Evolutionary conservation across 2,888 invertebrate species (phyloP).

Genomic region (Rotaria sp.): DNA sequence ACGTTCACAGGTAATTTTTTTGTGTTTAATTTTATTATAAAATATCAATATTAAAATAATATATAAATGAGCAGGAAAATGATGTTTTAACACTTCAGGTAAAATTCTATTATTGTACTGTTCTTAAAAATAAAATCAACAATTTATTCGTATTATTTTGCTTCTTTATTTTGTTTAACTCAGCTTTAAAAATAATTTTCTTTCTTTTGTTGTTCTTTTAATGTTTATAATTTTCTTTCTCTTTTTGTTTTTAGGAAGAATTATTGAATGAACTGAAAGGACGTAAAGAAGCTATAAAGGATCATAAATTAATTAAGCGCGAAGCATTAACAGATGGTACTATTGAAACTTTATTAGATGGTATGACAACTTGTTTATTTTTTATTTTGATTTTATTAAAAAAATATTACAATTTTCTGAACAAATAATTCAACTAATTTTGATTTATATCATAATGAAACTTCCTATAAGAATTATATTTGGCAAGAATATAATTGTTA

Average conservation of each 20-base stretch:
- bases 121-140: neutral
- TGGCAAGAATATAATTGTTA: no score
- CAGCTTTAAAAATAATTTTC: neutral
- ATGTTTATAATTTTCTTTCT: neutral
- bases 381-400: no score
- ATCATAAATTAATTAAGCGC: conserved; percentile 24
- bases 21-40: neutral
- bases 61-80: neutral
- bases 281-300: conserved; percentile 19
- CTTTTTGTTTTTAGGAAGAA: neutral
- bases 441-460: no score
- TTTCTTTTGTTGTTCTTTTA: no score
- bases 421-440: no score
- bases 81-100: neutral
- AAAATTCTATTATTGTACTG: neutral
- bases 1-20: neutral
- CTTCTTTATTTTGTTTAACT: neutral
- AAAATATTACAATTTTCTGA: no score
- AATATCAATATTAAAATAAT: neutral
- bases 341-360: conserved; percentile 25
- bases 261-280: conserved; percentile 14
- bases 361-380: neutral
- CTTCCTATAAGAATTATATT: no score
- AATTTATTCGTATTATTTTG: neutral
- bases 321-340: conserved; percentile 20